Conservation (phyloP, 2,888 invertebrate genomes). For the Nymphalis c-album region DNA sequence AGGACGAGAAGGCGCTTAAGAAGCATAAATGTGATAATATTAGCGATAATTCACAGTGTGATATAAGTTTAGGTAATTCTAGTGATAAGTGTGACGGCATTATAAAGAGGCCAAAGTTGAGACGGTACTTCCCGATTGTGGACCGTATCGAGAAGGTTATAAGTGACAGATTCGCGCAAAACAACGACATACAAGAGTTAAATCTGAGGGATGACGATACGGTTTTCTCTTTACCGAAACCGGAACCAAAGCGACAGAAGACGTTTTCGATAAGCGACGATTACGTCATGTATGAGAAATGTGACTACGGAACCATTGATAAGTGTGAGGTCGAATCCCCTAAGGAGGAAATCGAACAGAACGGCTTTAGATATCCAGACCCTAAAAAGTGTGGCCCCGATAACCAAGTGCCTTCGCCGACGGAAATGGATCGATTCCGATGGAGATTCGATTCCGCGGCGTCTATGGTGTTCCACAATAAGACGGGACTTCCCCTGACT, state of each 20-base stretch:
- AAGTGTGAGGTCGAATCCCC: conserved; percentile 58
- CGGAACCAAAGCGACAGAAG: conserved; percentile 64
- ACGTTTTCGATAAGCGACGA: conserved; percentile 67
- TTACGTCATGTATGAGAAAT: conserved; percentile 69
- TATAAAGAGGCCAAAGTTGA: conserved; percentile 70
- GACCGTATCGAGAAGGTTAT: conserved; percentile 68
- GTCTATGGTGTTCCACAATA: conserved; percentile 90
- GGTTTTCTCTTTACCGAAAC: conserved; percentile 60
- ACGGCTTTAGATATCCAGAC: conserved; percentile 59
- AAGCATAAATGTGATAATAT: conserved; percentile 79
- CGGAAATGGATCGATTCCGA: conserved; percentile 87
- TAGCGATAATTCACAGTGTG: conserved; percentile 60
- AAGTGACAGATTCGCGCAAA: conserved; percentile 56
- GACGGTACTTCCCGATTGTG: conserved; percentile 62
- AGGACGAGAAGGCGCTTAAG: conserved; percentile 61
- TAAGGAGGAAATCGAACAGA: conserved; percentile 45
- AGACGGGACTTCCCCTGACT: conserved; percentile 90
- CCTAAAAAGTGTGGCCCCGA: conserved; percentile 46
- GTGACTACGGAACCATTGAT: conserved; percentile 72
- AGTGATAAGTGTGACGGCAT: conserved; percentile 51
- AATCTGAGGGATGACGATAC: conserved; percentile 67
- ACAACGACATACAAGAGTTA: conserved; percentile 64
- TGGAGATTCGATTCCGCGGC: conserved; percentile 89
- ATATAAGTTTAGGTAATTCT: conserved; percentile 55
- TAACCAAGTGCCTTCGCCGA: conserved; percentile 84